Base-by-base conservation (phyloP, 2,113 vertebrate species). In the Xenus cinereus region DNA sequence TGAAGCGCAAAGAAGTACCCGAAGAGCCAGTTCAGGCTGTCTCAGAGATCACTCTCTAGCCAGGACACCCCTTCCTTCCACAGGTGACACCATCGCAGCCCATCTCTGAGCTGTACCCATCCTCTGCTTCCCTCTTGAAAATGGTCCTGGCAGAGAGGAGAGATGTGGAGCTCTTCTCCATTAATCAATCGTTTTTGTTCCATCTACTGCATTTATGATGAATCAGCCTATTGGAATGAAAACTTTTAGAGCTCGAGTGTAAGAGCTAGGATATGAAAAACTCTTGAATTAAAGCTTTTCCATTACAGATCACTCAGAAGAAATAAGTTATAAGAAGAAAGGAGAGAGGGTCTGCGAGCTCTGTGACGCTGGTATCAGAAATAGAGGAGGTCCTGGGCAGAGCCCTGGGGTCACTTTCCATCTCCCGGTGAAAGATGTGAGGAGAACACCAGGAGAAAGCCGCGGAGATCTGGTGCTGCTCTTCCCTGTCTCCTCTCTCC, bases 61-160 rank as follows among this genome's bases (percentile, higher is more conserved):
- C 28, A 46, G 64, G 33, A 53, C 0, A 0, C 4, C 6, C 53
- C 54, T 46, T 54, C 7, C 10, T 43, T 14, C 73, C 0, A 0
- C 19, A 33, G n/a, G 13, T 12, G 8, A 19, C 3, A 1, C 21
- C 18, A 1, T 2, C 53, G 20, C 67, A 51, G 72, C 30, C 53
- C 37, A 7, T 4, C 39, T 41, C 48, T 0, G 0, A 15, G 10
- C 48, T 11, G 7, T 57, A 14, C 0, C 0, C 48, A 37, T 5
- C 50, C 51, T 32, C 10, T 7, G 0, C 27, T 62, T 32, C n/a
- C 90, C 53, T 51, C 24, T 10, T 6, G 37, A 10, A 37, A 72
- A 13, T 0, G 1, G 8, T 32, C 54, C 41, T 0, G 2, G 39
- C 59, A 45, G 39, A 46, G 56, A 63, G 56, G 10, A 20, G 35